Evolutionary conservation across 2,888 invertebrate species (phyloP), one percentile per base, ranked within the genome.

Genomic region (Drosophila algonquin): DNA sequence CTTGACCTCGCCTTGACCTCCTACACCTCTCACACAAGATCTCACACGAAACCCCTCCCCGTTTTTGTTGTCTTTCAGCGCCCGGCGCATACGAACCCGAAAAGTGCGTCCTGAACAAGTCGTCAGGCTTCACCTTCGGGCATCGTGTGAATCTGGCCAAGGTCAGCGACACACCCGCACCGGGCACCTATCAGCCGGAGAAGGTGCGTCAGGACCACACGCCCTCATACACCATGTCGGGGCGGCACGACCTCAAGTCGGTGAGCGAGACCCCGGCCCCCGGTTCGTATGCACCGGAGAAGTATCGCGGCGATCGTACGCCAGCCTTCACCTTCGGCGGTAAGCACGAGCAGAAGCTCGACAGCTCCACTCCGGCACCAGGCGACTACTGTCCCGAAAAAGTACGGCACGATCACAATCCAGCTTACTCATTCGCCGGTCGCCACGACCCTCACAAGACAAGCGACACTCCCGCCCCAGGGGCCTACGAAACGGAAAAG

Each of bases 71-170:
- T 55, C 4, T 81, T 79, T 6, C 73, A 85, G 85, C 95, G 14
- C 95, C 95, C 30, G 94, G 94, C 56, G 94, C 94, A 7, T 95
- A 95, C 82, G 89, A 91, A 65, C 93, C 94, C 30, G 94, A 94
- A 75, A 93, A 93, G 70, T 90, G 92, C 52, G 77, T 93, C 0
- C 85, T 93, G 51, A 94, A 94, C 86, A 94, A 93, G 79, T 94
- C 95, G 47, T 96, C 96, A 32, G 93, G 95, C 81, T 96, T 94
- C 91, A 95, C 95, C 50, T 96, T 96, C 90, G 95, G 96, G 77
- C 93, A 94, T 72, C 95, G 95, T 91, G 93, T 94, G 6, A 93
- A 94, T 77, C 91, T 93, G 60, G 93, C 93, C 58, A 94, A 94
- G 52, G 92, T 91, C 70, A 87, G 79, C 46, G 83, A 86, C 18